Conservation (phyloP, 2,797 vertebrate genomes). For the Chrosomus eos region DNA sequence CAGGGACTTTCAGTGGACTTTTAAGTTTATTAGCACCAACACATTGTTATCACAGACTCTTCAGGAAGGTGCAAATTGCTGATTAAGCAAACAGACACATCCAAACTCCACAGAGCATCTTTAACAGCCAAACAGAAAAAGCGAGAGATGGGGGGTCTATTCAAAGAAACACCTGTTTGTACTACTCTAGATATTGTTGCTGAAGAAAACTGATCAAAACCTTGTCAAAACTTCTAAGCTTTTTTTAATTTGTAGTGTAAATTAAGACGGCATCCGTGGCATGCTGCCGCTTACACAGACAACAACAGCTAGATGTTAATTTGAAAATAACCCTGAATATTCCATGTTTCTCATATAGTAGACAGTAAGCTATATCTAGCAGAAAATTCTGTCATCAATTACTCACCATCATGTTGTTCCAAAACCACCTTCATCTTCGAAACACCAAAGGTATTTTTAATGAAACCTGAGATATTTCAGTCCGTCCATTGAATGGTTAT, state of each 20-base stretch:
- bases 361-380: not conserved
- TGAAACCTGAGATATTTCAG: not conserved
- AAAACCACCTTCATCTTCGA: not conserved
- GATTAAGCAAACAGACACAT: conserved; percentile 41
- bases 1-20: not conserved
- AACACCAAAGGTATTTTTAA: not conserved
- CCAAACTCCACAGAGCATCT: conserved; percentile 35
- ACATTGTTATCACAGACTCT: conserved; percentile 34
- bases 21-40: conserved; percentile 28
- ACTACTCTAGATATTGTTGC: not conserved
- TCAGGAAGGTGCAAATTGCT: conserved; percentile 42
- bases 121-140: conserved; percentile 11
- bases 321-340: not conserved
- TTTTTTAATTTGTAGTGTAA: not conserved
- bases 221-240: not conserved
- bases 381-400: not conserved
- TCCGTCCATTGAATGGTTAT: not conserved
- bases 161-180: not conserved
- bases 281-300: not conserved
- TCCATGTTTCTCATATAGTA: not conserved
- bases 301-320: not conserved
- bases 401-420: not conserved
- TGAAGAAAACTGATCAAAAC: not conserved
- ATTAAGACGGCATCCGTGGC: not conserved
- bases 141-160: not conserved